Percentiles rank a stretch among this genome's conserved stretches.
Conservation (phyloP, 2,113 vertebrate genomes). For the Felis chaus region DNA sequence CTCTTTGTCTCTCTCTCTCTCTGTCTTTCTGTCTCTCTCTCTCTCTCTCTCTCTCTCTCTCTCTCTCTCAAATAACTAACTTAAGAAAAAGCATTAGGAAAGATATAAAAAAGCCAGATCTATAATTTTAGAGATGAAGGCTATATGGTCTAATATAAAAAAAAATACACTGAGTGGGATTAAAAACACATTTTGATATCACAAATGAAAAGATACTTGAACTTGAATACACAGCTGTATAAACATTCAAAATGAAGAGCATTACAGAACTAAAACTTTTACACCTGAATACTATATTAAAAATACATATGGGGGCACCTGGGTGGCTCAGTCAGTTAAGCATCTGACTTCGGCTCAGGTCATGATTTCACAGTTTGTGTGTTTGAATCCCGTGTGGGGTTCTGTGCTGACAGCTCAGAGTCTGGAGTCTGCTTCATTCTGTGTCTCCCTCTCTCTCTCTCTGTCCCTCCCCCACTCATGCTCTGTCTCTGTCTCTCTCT, state of each 20-base stretch:
- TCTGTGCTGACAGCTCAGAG: no score
- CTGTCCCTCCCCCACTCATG: no score
- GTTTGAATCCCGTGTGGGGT: fast-evolving
- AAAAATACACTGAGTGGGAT: neutral
- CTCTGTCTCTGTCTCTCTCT: no score
- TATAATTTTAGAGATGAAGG: neutral
- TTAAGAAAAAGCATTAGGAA: neutral
- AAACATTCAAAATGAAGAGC: neutral
- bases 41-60: no score
- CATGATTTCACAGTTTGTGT: no score
- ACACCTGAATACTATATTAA: neutral
- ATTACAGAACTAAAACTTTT: neutral
- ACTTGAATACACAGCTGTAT: neutral
- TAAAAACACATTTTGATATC: neutral
- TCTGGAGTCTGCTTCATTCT: no score
- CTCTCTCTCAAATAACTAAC: neutral
- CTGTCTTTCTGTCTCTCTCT: neutral
- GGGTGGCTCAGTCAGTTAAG: no score
- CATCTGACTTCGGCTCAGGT: no score
- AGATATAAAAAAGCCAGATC: neutral
- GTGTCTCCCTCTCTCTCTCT: no score
- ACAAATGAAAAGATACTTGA: neutral
- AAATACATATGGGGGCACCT: neutral
- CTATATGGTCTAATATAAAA: neutral
- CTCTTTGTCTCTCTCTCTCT: neutral